Evolutionary conservation across 2,797 vertebrate species (phyloP).

Genomic region (Myripristis jacobus): DNA sequence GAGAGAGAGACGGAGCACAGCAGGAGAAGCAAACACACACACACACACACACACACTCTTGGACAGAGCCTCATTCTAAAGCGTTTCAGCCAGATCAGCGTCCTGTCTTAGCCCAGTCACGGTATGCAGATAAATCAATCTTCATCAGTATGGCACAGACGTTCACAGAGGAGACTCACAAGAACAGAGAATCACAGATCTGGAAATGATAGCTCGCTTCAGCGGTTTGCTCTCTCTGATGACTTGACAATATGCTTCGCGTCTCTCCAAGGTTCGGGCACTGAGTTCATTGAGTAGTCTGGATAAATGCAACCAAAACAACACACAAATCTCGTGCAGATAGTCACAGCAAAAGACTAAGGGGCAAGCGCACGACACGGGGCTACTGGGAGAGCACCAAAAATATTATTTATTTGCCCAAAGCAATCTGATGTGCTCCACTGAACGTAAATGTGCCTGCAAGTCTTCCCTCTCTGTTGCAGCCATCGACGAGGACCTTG

Average conservation of each 20-base stretch:
- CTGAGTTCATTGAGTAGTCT: slow-evolving; percentile 66
- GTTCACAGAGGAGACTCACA: slow-evolving; percentile 9
- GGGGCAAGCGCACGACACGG: slow-evolving; percentile 11
- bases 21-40: slow-evolving; percentile 35
- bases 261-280: slow-evolving; percentile 54
- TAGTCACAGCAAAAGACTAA: not conserved
- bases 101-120: slow-evolving; percentile 59
- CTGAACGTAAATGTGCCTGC: slow-evolving; percentile 10
- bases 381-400: no score
- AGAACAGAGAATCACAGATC: slow-evolving; percentile 33
- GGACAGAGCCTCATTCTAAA: slow-evolving; percentile 30
- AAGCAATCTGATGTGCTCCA: not conserved
- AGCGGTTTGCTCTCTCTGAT: slow-evolving; percentile 51
- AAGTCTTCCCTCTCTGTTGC: not conserved
- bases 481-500: not conserved
- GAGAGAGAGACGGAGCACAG: slow-evolving; percentile 22
- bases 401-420: no score
- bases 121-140: slow-evolving; percentile 56
- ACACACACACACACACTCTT: slow-evolving; percentile 29
- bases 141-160: slow-evolving; percentile 51
- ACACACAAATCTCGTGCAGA: slow-evolving; percentile 23
- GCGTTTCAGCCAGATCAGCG: slow-evolving; percentile 39
- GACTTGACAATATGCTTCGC: slow-evolving; percentile 67
- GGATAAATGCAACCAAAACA: slow-evolving; percentile 59
- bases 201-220: slow-evolving; percentile 43